phyloP scores from a whole-genome alignment of 1,140 invertebrate genomes.

The Cydia amplana region DNA sequence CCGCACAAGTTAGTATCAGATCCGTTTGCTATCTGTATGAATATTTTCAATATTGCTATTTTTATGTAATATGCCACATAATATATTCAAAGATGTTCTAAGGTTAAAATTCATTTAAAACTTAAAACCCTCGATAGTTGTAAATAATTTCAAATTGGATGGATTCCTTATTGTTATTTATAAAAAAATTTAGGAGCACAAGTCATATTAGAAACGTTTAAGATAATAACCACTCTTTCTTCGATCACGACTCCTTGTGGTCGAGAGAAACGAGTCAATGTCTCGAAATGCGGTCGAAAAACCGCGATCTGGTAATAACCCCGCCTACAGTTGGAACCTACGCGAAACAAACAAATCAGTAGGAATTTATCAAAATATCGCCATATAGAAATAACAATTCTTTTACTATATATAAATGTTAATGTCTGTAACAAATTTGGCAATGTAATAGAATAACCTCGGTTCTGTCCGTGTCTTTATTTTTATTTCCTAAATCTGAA shows the following conservation, averaged over 20 bases:
- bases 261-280: slow-evolving; percentile 7
- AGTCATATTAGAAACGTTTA: slow-evolving; percentile 5
- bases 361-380: not conserved
- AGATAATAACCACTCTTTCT: slow-evolving; percentile 1
- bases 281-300: slow-evolving; percentile 20
- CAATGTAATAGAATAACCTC: too few relatives aligned
- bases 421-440: too few relatives aligned
- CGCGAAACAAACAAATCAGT: not conserved
- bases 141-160: not conserved
- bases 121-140: too few relatives aligned
- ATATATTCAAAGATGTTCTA: too few relatives aligned
- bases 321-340: not conserved
- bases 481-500: too few relatives aligned
- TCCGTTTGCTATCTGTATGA: not conserved
- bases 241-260: slow-evolving; percentile 12
- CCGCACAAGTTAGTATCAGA: not conserved
- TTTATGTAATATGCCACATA: too few relatives aligned
- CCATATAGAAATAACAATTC: not conserved
- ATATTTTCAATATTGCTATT: not conserved
- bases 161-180: too few relatives aligned
- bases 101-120: too few relatives aligned
- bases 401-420: not conserved
- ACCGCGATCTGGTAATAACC: slow-evolving; percentile 5
- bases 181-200: not conserved
- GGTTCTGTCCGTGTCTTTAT: too few relatives aligned